phyloP scores from a whole-genome alignment of 2,797 vertebrate species.

The Enteromius afrohamiltoni region DNA sequence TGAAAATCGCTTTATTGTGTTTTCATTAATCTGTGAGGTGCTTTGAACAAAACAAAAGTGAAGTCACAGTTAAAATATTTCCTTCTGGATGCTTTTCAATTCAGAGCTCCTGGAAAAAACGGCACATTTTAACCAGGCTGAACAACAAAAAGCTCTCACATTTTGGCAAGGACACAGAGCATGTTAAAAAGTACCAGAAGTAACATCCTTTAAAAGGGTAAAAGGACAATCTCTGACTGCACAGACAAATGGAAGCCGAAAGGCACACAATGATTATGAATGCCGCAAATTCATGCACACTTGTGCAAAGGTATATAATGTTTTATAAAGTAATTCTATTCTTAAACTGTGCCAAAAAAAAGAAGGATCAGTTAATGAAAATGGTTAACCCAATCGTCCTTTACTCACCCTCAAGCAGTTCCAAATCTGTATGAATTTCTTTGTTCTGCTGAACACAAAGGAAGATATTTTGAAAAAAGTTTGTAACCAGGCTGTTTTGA shows the following conservation, averaged over 20 bases:
- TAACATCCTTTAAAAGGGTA: background rate
- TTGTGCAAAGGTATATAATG: background rate
- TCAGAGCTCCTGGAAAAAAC: background rate
- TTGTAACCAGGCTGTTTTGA: no score
- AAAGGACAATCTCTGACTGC: background rate
- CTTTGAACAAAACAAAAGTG: background rate
- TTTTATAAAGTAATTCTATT: background rate
- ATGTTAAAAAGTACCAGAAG: constrained; percentile 1
- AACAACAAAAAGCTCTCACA: background rate
- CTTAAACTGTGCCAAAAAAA: constrained; percentile 2
- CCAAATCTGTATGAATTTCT: no score
- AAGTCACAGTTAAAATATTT: background rate
- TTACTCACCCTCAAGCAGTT: no score
- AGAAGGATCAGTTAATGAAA: no score
- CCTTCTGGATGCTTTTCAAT: background rate
- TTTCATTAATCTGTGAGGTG: background rate
- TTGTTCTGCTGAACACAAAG: no score
- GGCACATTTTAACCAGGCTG: background rate
- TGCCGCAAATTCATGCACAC: background rate
- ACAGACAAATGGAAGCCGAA: background rate
- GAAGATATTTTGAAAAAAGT: no score
- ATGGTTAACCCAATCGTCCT: no score
- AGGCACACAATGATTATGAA: background rate
- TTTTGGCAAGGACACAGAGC: background rate
- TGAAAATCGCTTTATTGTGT: background rate